Evolutionary conservation across 2,113 vertebrate species (phyloP).

Genomic region (Aegithalos caudatus): DNA sequence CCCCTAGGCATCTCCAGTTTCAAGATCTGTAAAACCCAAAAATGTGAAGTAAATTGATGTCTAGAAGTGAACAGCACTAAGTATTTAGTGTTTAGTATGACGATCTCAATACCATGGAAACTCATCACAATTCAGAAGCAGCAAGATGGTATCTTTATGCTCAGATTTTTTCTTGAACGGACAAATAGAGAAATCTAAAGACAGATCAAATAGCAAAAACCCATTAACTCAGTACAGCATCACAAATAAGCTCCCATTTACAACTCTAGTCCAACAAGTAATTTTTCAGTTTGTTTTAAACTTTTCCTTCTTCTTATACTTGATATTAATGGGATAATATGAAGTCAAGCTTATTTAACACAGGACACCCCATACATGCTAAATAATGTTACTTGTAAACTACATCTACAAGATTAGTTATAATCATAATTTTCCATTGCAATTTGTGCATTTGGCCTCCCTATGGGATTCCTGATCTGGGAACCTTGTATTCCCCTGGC

Average conservation of each 20-base stretch:
- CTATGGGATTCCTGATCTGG: neutral
- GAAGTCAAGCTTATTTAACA: neutral
- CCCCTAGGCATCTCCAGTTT: neutral
- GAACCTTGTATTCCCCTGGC: fast-evolving
- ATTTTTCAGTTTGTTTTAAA: neutral
- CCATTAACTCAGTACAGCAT: neutral
- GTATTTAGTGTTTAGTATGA: neutral
- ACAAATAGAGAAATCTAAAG: neutral
- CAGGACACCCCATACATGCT: neutral
- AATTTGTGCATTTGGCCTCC: neutral
- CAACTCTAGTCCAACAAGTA: neutral
- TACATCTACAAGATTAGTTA: neutral
- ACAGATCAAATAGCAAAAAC: neutral
- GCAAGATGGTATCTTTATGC: neutral
- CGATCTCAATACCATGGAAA: neutral
- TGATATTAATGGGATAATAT: neutral
- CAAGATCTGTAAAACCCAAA: neutral
- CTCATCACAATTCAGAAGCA: neutral
- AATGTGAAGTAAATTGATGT: neutral
- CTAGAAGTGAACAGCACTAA: neutral
- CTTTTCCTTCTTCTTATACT: neutral
- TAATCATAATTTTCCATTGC: neutral
- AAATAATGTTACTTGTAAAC: neutral
- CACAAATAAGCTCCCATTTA: neutral
- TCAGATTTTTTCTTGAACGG: neutral